Evolutionary conservation across 2,113 vertebrate species (phyloP), one percentile per base, ranked within the genome.

Genomic region (Megaceryle torquata): DNA sequence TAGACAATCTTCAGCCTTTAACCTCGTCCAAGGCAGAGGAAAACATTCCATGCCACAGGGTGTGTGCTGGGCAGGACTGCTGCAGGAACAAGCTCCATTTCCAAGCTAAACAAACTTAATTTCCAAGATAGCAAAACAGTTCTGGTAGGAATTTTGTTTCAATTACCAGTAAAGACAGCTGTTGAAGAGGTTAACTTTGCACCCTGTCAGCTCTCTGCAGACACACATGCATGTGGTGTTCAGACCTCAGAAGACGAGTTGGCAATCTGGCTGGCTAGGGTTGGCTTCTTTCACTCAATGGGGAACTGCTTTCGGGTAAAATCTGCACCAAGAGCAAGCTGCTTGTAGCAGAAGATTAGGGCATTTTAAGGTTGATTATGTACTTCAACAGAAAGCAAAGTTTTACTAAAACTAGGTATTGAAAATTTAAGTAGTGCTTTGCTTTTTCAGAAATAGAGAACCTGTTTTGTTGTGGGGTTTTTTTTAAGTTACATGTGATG

Each of bases 221-320:
- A 33, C 13, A 24, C 13, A 24, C 18, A 13, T 0, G 0, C 19
- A 25, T 0, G 1, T 10, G 33, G 28, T 15, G 26, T 17, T 68
- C 28, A 44, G 70, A 82, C 25, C 43, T 35, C 67, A 76, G 70
- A 75, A 29, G 29, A 31, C 10, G 37, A 28, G 6, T 10, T 50
- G 31, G 68, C 59, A 33, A 15, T 15, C 15, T 37, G 22, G 28
- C 74, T 75, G 76, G 41, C 24, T 21, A 13, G 31, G 31, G 20
- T 15, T 85, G 60, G 41, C 44, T 50, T 91, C 44, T 50, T 46
- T 41, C 21, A 41, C 25, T 48, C 50, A 26, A 1, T 4, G 28
- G 4, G 1, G 10, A 90, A 35, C 53, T 72, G 41, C 67, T 72
- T 82, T 68, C 53, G 61, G 31, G 43, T 50, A 21, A 54, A 87